A percentile compares a stretch with the other conserved stretches of the same genome.
Evolutionary conservation across 1,140 invertebrate genomes (phyloP).

Genomic region (Galleria mellonella): DNA sequence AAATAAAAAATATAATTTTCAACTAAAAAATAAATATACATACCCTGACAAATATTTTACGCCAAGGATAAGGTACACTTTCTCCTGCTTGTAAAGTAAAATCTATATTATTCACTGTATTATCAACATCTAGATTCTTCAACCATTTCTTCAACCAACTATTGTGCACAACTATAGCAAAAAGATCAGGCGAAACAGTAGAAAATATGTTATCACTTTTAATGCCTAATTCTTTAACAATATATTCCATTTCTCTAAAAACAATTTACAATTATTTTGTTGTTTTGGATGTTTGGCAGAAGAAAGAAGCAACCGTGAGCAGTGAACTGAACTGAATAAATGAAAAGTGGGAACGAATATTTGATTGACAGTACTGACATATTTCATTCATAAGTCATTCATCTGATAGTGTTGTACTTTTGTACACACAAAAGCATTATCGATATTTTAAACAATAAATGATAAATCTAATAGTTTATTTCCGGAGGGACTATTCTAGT

Average conservation of each 20-base stretch:
- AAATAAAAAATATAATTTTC: not conserved
- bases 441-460: too few relatives aligned
- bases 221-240: slow-evolving; percentile 79
- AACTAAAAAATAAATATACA: slow-evolving; percentile 15
- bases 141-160: slow-evolving; percentile 80
- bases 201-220: slow-evolving; percentile 78
- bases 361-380: slow-evolving; percentile 5
- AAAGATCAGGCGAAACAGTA: slow-evolving; percentile 72
- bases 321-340: too few relatives aligned
- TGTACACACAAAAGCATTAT: too few relatives aligned
- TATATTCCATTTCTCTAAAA: slow-evolving; percentile 74
- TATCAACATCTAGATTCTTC: slow-evolving; percentile 75
- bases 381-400: too few relatives aligned
- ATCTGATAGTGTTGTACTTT: too few relatives aligned
- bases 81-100: slow-evolving; percentile 72
- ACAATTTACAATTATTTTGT: slow-evolving; percentile 38
- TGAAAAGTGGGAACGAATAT: too few relatives aligned
- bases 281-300: slow-evolving; percentile 24
- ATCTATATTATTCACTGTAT: slow-evolving; percentile 70
- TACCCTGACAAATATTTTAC: slow-evolving; percentile 77
- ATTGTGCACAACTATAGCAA: slow-evolving; percentile 78
- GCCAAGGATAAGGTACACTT: slow-evolving; percentile 75
- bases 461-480: too few relatives aligned
- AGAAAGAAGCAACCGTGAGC: too few relatives aligned
- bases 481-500: too few relatives aligned